These are phyloP conservation scores for Galeopsomyia nigrocyanea DNA, from an alignment of 2,888 invertebrate species.

Conservation along the genomic window DNA sequence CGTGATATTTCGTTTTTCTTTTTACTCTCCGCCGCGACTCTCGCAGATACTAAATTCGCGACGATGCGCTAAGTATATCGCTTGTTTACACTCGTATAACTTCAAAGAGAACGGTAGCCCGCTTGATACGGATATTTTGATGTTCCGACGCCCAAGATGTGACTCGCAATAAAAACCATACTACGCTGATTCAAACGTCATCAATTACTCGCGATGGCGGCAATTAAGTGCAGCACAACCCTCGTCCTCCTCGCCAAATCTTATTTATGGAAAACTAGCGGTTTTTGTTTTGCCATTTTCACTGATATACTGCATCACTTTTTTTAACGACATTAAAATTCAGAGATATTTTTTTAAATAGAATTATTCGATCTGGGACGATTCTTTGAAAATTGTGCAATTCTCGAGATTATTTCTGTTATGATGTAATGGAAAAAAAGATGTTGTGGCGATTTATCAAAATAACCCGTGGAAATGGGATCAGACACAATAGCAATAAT, in stretches of 20 bases:
- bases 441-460: no score
- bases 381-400: no score
- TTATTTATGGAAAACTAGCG: constrained; percentile 16
- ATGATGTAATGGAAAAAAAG: no score
- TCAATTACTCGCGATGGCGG: constrained; percentile 11
- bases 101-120: constrained; percentile 52
- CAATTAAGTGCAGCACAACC: neutral
- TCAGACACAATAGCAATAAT: constrained; percentile 17
- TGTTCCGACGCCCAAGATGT: constrained; percentile 23
- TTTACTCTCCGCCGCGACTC: constrained; percentile 15
- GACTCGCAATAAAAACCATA: constrained; percentile 34
- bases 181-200: constrained; percentile 13
- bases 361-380: no score
- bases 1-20: constrained; percentile 37
- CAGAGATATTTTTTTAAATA: no score
- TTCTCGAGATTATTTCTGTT: no score
- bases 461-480: no score
- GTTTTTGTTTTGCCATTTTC: neutral
- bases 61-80: constrained; percentile 56
- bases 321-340: no score
- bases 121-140: constrained; percentile 40
- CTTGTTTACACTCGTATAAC: constrained; percentile 65
- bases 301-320: no score
- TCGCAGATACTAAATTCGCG: constrained; percentile 21
- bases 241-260: neutral